phyloP scores from a whole-genome alignment of 2,113 vertebrate genomes.

The Crotophaga sulcirostris region DNA sequence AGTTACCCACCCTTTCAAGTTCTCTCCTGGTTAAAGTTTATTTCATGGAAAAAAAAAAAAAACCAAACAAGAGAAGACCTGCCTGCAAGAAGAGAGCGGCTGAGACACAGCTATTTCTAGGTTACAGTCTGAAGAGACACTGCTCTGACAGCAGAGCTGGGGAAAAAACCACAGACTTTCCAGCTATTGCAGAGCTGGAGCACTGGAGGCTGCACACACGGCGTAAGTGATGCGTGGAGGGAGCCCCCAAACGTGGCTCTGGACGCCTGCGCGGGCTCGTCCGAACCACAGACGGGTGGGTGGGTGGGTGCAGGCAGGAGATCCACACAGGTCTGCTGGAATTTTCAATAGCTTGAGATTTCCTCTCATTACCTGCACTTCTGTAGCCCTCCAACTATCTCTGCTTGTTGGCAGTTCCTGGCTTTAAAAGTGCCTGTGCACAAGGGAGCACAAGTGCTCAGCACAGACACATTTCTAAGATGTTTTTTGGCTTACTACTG shows the following conservation, averaged over 20 bases:
- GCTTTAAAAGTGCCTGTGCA: not conserved
- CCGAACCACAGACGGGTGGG: rapidly evolving
- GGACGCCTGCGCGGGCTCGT: not conserved
- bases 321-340: not conserved
- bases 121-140: not conserved
- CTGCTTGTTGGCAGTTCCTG: not conserved
- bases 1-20: not conserved
- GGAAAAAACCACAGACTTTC: not conserved
- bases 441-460: not conserved
- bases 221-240: rapidly evolving
- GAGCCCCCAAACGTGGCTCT: not conserved
- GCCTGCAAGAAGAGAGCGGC: not conserved
- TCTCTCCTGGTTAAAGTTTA: not conserved
- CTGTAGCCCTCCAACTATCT: not conserved
- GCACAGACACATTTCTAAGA: rapidly evolving
- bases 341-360: not conserved
- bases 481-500: not conserved
- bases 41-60: not conserved
- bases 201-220: not conserved
- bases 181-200: not conserved
- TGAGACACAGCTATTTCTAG: not conserved
- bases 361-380: not conserved
- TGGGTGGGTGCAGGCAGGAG: not conserved
- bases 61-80: not conserved
- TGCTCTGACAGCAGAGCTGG: not conserved